These are phyloP conservation scores for Halocynthia aurantium DNA, from an alignment of 23 tunicate genomes.

Conservation along the genomic window DNA sequence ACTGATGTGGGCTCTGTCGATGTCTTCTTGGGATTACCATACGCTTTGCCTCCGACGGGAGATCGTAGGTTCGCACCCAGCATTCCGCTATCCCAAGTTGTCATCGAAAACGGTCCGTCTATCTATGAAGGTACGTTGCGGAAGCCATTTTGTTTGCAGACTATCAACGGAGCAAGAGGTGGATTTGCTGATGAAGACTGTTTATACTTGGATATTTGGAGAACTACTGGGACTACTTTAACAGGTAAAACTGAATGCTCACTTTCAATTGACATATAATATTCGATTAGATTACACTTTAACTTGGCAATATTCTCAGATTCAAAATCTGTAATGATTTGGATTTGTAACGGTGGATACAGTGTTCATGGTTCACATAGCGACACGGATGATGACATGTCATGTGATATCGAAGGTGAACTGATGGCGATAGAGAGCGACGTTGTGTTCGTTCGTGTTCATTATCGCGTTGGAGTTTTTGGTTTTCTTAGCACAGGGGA, in stretches of 20 bases:
- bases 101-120: not conserved
- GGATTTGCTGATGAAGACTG: conserved; percentile 25
- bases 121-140: conserved; percentile 10
- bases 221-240: not conserved
- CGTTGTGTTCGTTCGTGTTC: conserved; percentile 6
- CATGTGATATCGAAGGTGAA: conserved; percentile 20
- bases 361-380: conserved; percentile 9
- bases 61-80: conserved; percentile 5
- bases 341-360: conserved; percentile 29
- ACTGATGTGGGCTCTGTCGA: conserved; percentile 1
- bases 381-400: conserved; percentile 4
- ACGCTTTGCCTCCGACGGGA: conserved; percentile 15
- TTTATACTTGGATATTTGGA: conserved; percentile 22
- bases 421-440: conserved; percentile 21
- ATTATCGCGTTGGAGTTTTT: conserved; percentile 19
- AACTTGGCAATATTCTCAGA: not conserved
- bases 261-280: too few species aligned
- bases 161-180: conserved; percentile 7
- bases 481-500: conserved; percentile 13
- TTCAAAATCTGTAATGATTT: conserved; percentile 6
- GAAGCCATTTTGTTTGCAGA: conserved; percentile 19
- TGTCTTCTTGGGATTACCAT: conserved; percentile 12
- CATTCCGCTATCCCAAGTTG: not conserved
- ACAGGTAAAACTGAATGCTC: too few species aligned
- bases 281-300: too few species aligned